A percentile compares a stretch with the other conserved stretches of the same genome.
phyloP scores from a whole-genome alignment of 1,140 invertebrate species.

The Pogonomyrmex barbatus region DNA sequence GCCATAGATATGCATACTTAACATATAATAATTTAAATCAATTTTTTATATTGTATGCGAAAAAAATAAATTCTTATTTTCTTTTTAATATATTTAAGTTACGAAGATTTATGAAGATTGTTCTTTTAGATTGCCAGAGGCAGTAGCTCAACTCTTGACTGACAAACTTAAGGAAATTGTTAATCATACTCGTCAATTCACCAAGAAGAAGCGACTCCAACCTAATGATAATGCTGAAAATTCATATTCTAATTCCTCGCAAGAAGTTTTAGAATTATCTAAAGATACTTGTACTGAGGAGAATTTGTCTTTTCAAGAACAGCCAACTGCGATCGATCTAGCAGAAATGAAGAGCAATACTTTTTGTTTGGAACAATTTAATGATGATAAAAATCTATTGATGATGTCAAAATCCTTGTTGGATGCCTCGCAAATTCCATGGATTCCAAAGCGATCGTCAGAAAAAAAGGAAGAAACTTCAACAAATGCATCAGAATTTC shows the following conservation, averaged over 20 bases:
- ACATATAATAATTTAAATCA: slow-evolving; percentile 45
- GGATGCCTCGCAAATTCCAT: background rate
- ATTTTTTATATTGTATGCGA: slow-evolving; percentile 14
- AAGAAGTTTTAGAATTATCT: slow-evolving; percentile 23
- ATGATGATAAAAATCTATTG: background rate
- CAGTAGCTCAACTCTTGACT: slow-evolving; percentile 80
- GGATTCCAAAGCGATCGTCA: background rate
- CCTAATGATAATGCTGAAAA: slow-evolving; percentile 51
- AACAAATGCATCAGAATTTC: background rate
- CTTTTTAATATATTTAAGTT: slow-evolving; percentile 13
- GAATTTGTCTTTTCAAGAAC: slow-evolving; percentile 9
- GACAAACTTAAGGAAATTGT: slow-evolving; percentile 81
- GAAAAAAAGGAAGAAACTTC: slow-evolving; percentile 9
- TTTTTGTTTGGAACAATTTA: background rate
- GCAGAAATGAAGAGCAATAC: background rate
- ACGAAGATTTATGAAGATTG: background rate
- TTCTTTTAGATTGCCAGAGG: slow-evolving; percentile 80
- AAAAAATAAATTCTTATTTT: background rate
- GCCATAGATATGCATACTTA: slow-evolving; percentile 78
- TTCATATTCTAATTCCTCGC: slow-evolving; percentile 1
- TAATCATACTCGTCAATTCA: slow-evolving; percentile 80
- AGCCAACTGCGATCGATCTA: background rate
- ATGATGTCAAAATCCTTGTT: background rate
- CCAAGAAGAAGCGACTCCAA: slow-evolving; percentile 74
- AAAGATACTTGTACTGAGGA: background rate